Base-by-base conservation (phyloP, 2,888 invertebrate genomes). In the Drosophila affinis region DNA sequence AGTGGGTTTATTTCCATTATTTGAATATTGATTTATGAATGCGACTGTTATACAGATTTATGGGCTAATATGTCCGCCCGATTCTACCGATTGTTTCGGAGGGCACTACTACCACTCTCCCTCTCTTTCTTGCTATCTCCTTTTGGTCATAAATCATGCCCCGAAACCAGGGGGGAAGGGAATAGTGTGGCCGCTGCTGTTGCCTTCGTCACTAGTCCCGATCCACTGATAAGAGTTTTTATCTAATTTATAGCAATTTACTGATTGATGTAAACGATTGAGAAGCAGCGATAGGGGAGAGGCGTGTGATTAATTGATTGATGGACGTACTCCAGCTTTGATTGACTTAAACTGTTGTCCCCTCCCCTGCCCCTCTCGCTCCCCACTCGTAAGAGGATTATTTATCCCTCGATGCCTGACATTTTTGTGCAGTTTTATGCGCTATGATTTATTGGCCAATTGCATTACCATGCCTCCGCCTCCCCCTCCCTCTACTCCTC, bases 361-460 rank as follows among this genome's bases (percentile, higher is more conserved):
- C 67, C 60, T 49, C 53, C n/a, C 60, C 48, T 49, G 53, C 24
- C 34, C 3, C 12, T 12, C 0, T 10, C 12, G 3, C 10, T 4
- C 0, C 34, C 45, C 45, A 59, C 27, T 53, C 46, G 54, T 14
- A 39, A 39, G n/a, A n/a, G 39, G 39, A 39, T 39, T 39, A 39
- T 7, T 47, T 47, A 34, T 32, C 24, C 12, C 55, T 34, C 27
- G 39, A 44, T 53, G 55, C 21, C 32, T 55, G 62, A 67, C 70
- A 70, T 71, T 81, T 81, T 68, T 54, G 72, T 83, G 82, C 85
- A 87, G 68, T 77, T 84, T 76, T 74, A 63, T 73, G 72, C 72
- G 54, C 39, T 39, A 61, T 81, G 82, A 87, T 87, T 83, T 87
- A 84, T 84, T 75, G 74, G 74, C 62, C 81, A 81, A 83, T 83